phyloP scores from a whole-genome alignment of 1,140 invertebrate species.

The Leptinotarsa undecemlineata region DNA sequence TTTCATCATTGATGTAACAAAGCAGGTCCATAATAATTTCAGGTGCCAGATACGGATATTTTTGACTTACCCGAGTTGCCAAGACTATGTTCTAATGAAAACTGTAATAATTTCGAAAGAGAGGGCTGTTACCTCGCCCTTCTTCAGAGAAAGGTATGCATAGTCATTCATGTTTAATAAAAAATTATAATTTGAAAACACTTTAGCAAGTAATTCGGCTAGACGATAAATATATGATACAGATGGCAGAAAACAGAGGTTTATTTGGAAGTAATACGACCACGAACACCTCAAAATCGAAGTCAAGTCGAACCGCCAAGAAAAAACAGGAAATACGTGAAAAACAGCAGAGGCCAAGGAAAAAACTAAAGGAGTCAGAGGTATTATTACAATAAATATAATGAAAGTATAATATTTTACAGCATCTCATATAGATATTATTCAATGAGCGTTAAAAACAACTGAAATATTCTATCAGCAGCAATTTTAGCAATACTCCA shows the following conservation, averaged over 20 bases:
- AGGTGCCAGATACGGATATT: slow-evolving; percentile 73
- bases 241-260: slow-evolving; percentile 74
- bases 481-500: too few species aligned
- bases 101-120: slow-evolving; percentile 56
- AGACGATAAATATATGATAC: slow-evolving; percentile 79
- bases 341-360: slow-evolving; percentile 41
- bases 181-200: slow-evolving; percentile 15
- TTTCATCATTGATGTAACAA: too few species aligned
- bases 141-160: slow-evolving; percentile 66
- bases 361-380: slow-evolving; percentile 38
- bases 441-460: too few species aligned
- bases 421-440: too few species aligned
- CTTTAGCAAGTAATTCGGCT: slow-evolving; percentile 68
- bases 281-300: slow-evolving; percentile 39
- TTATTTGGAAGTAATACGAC: slow-evolving; percentile 65
- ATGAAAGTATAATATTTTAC: too few species aligned
- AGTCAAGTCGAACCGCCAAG: slow-evolving; percentile 40
- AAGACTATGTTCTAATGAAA: slow-evolving; percentile 59
- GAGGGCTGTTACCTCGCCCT: slow-evolving; percentile 72
- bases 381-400: slow-evolving; percentile 17
- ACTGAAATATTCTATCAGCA: too few species aligned
- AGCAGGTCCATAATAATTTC: slow-evolving; percentile 6
- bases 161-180: not conserved
- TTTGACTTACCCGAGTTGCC: slow-evolving; percentile 66
- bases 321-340: slow-evolving; percentile 40